Conservation (phyloP, 2,113 vertebrate genomes). For the Sphyrna mokarran region DNA sequence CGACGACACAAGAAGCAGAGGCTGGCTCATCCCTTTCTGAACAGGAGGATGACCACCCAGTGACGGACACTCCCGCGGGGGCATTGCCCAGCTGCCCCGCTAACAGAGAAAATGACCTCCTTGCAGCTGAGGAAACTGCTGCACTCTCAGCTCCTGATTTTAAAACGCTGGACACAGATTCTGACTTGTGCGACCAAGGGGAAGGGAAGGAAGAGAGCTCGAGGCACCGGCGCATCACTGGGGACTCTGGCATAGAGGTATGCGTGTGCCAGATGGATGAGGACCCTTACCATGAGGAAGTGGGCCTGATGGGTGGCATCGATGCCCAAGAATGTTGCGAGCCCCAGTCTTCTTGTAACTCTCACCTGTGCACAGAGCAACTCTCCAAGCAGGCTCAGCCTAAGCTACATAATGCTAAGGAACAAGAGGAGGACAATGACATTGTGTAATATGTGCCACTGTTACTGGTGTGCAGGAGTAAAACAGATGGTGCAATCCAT, state of each 20-base stretch:
- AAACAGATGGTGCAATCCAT: conserved; percentile 8
- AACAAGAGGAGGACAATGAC: background rate
- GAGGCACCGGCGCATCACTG: conserved; percentile 63
- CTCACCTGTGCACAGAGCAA: background rate
- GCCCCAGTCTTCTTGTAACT: background rate
- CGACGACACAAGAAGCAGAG: background rate
- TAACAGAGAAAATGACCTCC: background rate
- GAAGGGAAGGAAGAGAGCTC: conserved; percentile 49
- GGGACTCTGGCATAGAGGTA: conserved; percentile 71
- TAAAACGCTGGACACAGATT: conserved; percentile 34
- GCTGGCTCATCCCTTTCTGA: background rate
- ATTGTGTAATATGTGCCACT: background rate
- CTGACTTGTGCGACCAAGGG: conserved; percentile 38
- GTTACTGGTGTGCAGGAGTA: background rate
- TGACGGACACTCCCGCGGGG: no score
- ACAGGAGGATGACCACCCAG: background rate
- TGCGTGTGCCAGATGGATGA: conserved; percentile 64
- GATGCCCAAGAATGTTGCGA: background rate
- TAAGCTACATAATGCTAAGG: background rate
- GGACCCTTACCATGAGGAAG: conserved; percentile 41
- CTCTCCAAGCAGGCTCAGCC: background rate
- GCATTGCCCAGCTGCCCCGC: background rate
- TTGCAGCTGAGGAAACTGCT: background rate
- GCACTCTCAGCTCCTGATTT: background rate
- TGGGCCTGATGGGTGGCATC: background rate